Evolutionary conservation across 2,113 vertebrate genomes (phyloP).

Genomic region (Hiodon alosoides): DNA sequence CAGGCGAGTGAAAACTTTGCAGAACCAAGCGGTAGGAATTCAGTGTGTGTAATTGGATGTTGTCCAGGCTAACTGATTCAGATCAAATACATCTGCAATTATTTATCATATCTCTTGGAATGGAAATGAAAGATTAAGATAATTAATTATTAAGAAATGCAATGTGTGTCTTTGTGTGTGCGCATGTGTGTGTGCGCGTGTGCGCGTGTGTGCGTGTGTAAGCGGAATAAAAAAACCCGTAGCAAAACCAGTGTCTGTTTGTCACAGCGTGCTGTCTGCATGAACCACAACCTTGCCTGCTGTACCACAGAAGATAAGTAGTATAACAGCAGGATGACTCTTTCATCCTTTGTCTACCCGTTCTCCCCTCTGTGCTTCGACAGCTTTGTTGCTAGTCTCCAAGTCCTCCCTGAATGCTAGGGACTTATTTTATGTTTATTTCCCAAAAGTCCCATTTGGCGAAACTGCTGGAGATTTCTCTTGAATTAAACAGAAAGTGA

Average conservation of each 20-base stretch:
- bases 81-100: too few species aligned
- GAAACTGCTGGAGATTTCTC: slow-evolving; percentile 1
- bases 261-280: background rate
- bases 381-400: background rate
- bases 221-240: background rate
- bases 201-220: background rate
- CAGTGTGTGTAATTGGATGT: too few species aligned
- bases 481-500: background rate
- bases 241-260: slow-evolving; percentile 1
- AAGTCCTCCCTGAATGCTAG: background rate
- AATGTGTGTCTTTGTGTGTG: background rate
- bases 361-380: background rate
- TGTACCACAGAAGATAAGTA: background rate
- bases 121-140: background rate
- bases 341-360: background rate
- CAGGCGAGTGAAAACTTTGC: too few species aligned
- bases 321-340: background rate
- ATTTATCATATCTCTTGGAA: background rate
- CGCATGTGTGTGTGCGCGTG: background rate
- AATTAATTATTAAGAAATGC: too few species aligned
- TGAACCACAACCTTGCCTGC: background rate
- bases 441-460: background rate
- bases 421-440: background rate
- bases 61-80: too few species aligned
- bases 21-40: too few species aligned